A percentile compares a stretch with the other conserved stretches of the same genome.
Evolutionary conservation across 1,140 invertebrate species (phyloP).

Genomic region (Subanguina moxae): DNA sequence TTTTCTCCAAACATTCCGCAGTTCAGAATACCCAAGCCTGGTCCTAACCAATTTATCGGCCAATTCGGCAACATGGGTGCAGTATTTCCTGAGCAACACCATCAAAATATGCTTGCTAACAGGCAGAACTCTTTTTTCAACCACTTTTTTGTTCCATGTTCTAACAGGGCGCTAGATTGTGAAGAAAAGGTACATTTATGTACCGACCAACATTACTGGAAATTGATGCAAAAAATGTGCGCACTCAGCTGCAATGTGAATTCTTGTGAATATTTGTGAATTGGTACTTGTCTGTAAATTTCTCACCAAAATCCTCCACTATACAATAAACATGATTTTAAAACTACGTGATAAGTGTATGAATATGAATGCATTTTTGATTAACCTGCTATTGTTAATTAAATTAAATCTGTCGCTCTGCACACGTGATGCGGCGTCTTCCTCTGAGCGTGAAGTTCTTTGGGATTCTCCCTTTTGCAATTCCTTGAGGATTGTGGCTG

Average conservation of each 20-base stretch:
- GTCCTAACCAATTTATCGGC: not conserved
- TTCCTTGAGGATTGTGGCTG: conserved; percentile 20
- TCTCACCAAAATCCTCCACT: not conserved
- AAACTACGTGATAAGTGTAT: too few species aligned
- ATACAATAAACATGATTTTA: conserved; percentile 30
- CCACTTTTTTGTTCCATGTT: not conserved
- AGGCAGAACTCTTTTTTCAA: not conserved
- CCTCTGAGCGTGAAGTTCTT: conserved; percentile 33
- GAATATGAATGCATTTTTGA: too few species aligned
- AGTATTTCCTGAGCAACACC: not conserved
- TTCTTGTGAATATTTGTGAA: not conserved
- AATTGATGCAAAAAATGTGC: not conserved
- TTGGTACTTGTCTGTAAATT: not conserved
- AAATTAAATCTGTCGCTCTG: not conserved
- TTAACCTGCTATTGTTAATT: conserved; percentile 24
- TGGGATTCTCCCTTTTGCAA: not conserved
- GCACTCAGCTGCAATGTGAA: not conserved
- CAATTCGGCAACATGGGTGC: not conserved
- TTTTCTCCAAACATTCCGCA: not conserved
- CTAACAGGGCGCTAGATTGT: not conserved
- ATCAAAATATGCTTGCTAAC: not conserved
- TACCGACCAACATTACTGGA: not conserved
- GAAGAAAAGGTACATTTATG: not conserved
- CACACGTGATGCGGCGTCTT: conserved; percentile 27
- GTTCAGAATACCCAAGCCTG: not conserved